These are phyloP conservation scores for Hippopotamus amphibius DNA, from an alignment of 2,113 vertebrate genomes.

Conservation along the genomic window DNA sequence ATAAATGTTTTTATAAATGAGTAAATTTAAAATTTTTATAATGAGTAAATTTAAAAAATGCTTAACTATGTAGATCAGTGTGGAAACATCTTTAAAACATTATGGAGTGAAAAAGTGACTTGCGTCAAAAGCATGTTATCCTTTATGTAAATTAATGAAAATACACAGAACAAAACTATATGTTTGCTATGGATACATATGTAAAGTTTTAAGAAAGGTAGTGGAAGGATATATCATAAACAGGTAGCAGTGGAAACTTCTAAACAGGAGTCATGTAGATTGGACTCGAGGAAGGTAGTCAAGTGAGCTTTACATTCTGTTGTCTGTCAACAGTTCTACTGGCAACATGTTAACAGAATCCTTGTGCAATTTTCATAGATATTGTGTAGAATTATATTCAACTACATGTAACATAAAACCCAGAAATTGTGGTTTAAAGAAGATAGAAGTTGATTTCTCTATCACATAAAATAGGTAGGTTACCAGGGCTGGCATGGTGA, in stretches of 20 bases:
- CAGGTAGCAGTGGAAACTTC: neutral
- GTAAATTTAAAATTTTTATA: too few species aligned
- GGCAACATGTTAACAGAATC: neutral
- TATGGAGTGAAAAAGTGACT: neutral
- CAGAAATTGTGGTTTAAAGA: neutral
- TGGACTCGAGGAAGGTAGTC: neutral
- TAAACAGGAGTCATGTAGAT: neutral
- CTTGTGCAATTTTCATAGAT: neutral
- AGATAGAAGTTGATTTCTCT: neutral
- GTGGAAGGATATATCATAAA: constrained; percentile 4
- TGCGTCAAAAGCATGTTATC: neutral
- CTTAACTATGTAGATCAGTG: neutral
- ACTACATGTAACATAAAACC: neutral
- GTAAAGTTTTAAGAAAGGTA: neutral
- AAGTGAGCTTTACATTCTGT: neutral
- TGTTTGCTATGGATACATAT: neutral
- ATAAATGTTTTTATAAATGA: neutral
- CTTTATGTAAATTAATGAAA: neutral
- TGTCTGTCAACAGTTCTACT: neutral
- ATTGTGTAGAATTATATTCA: neutral
- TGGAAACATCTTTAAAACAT: neutral
- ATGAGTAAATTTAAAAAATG: too few species aligned
- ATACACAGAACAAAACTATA: neutral
- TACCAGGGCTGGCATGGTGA: neutral
- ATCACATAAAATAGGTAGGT: neutral